These are phyloP conservation scores for Sphaerodactylus townsendi DNA, from an alignment of 2,113 vertebrate genomes.

Conservation along the genomic window DNA sequence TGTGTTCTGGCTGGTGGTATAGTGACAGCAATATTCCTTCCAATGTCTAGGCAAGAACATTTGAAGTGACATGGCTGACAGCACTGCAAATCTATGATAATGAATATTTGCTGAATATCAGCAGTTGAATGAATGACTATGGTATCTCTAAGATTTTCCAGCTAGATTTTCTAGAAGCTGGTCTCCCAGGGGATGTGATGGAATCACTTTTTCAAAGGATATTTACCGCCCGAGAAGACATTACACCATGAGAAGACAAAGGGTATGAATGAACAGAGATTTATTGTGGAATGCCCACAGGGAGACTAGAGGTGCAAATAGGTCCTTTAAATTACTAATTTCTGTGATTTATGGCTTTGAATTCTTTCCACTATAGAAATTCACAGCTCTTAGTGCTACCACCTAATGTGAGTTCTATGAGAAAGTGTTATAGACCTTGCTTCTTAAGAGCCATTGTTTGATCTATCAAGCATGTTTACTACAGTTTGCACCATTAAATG, in stretches of 20 bases:
- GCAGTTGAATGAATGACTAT: slow-evolving; percentile 2
- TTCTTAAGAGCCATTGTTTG: slow-evolving; percentile 1
- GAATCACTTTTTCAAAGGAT: slow-evolving; percentile 8
- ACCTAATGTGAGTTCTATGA: not conserved
- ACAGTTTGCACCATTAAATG: not conserved
- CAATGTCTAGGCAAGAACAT: not conserved
- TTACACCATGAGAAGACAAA: slow-evolving; percentile 21
- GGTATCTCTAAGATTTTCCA: not conserved
- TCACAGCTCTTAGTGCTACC: not conserved
- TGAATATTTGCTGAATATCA: slow-evolving; percentile 18
- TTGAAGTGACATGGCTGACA: slow-evolving; percentile 1
- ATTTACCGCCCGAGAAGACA: slow-evolving; percentile 16
- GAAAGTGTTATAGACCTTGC: slow-evolving; percentile 13
- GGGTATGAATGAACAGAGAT: not conserved
- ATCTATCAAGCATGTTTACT: slow-evolving; percentile 1
- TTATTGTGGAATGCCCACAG: slow-evolving; percentile 32
- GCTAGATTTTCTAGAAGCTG: slow-evolving; percentile 26
- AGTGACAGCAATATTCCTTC: not conserved
- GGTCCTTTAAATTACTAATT: slow-evolving; percentile 11
- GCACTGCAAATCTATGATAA: not conserved
- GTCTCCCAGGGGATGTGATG: slow-evolving; percentile 4
- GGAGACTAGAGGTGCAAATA: not conserved
- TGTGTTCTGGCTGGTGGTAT: not conserved
- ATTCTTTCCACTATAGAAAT: slow-evolving; percentile 18
- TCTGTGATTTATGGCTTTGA: slow-evolving; percentile 27